phyloP scores from a whole-genome alignment of 2,888 invertebrate species.

The Caenorhabditis afra region DNA sequence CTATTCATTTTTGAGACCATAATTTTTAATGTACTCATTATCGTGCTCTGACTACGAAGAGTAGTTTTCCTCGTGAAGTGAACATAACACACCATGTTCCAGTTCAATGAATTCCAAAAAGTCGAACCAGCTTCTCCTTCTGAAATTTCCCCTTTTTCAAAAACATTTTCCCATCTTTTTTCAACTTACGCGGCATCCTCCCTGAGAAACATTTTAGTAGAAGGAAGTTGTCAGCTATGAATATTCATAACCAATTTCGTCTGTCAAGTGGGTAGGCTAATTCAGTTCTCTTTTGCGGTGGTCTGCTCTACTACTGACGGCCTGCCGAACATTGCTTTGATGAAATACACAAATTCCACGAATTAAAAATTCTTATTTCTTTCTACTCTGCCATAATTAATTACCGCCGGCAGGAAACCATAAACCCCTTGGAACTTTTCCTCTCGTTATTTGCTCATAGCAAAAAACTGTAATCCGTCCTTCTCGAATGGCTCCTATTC shows the following conservation, averaged over 20 bases:
- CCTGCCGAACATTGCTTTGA: neutral
- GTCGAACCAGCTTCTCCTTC: conserved; percentile 26
- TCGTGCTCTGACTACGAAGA: no score
- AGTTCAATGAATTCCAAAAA: conserved; percentile 53
- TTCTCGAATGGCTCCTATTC: neutral
- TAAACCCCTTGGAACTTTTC: no score
- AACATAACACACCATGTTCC: conserved; percentile 14
- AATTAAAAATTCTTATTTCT: no score
- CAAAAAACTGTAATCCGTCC: no score
- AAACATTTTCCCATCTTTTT: conserved; percentile 24
- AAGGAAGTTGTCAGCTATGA: conserved; percentile 41
- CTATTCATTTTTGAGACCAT: no score
- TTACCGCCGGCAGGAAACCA: no score
- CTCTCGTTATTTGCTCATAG: no score
- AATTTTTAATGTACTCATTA: no score
- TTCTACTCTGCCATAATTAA: neutral
- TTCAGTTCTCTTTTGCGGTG: conserved; percentile 47
- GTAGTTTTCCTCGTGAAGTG: no score
- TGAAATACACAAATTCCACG: no score
- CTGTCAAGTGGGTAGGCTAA: conserved; percentile 43
- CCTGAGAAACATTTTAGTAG: conserved; percentile 22
- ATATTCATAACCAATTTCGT: conserved; percentile 57
- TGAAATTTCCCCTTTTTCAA: conserved; percentile 9
- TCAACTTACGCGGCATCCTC: conserved; percentile 14
- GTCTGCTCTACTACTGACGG: conserved; percentile 18